Evolutionary conservation across 2,113 vertebrate genomes (phyloP).

Genomic region (Phycodurus eques): DNA sequence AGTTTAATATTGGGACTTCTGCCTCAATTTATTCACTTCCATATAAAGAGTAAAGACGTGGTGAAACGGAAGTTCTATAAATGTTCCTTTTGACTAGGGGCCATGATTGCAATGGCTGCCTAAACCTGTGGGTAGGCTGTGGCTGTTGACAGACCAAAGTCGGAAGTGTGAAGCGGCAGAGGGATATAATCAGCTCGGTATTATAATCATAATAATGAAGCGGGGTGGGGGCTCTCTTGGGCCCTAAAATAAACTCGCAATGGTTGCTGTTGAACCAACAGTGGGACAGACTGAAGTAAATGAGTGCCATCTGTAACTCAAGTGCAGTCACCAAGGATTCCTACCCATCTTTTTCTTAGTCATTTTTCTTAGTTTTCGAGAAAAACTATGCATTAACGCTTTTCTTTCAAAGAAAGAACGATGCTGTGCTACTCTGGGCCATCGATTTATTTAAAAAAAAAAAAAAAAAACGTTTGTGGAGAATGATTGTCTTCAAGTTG

Average conservation of each 20-base stretch:
- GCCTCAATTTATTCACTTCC: background rate
- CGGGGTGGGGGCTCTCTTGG: constrained; percentile 58
- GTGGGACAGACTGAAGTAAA: constrained; percentile 59
- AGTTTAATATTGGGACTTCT: background rate
- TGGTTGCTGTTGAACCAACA: constrained; percentile 50
- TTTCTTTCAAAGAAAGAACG: constrained; percentile 28
- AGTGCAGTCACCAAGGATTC: constrained; percentile 51
- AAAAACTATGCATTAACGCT: constrained; percentile 71
- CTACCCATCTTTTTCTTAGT: constrained; percentile 61
- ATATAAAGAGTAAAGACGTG: constrained; percentile 19
- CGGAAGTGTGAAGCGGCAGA: constrained; percentile 59
- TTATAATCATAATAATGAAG: constrained; percentile 69
- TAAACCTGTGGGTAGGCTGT: constrained; percentile 58
- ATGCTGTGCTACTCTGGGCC: constrained; percentile 54
- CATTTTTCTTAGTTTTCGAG: constrained; percentile 63
- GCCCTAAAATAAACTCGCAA: constrained; percentile 62
- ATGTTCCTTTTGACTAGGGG: constrained; percentile 69
- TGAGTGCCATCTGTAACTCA: constrained; percentile 67
- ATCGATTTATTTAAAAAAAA: constrained; percentile 40
- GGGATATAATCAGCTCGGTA: constrained; percentile 59
- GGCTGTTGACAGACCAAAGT: constrained; percentile 63
- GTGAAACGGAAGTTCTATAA: constrained; percentile 75
- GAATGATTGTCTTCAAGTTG: constrained; percentile 53
- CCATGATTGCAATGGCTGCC: constrained; percentile 65
- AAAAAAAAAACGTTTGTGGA: constrained; percentile 56